These are phyloP conservation scores for Mythimna pallens DNA, from an alignment of 2,888 invertebrate genomes.

Conservation along the genomic window DNA sequence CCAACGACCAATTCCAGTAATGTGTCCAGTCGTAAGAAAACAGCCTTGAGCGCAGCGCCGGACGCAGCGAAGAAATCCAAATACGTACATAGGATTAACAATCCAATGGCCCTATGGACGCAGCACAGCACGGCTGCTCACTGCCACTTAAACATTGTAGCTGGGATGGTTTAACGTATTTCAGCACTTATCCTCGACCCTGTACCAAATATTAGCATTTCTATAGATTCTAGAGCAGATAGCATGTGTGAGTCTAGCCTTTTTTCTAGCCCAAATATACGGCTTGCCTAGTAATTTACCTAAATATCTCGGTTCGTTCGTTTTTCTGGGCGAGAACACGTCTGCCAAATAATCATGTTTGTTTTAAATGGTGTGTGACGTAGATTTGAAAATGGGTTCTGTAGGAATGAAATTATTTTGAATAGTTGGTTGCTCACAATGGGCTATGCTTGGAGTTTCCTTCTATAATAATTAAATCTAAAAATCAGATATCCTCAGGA, in stretches of 20 bases:
- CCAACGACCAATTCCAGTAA: too few species aligned
- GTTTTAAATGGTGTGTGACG: constrained; percentile 26
- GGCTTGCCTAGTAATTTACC: constrained; percentile 67
- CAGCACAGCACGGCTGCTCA: too few species aligned
- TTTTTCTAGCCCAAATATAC: constrained; percentile 54
- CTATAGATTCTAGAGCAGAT: constrained; percentile 21
- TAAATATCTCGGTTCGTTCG: constrained; percentile 69
- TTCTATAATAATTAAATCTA: too few species aligned
- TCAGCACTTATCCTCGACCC: constrained; percentile 4
- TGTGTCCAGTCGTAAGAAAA: too few species aligned
- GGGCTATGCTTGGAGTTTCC: too few species aligned
- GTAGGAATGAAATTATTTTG: constrained; percentile 7
- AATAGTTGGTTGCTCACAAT: background rate
- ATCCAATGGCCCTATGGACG: too few species aligned
- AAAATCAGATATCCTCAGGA: too few species aligned
- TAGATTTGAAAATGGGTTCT: constrained; percentile 29
- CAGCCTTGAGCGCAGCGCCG: too few species aligned
- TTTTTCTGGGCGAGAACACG: constrained; percentile 42
- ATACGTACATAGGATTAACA: too few species aligned
- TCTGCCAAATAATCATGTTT: constrained; percentile 68
- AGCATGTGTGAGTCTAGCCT: constrained; percentile 25
- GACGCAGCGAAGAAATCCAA: too few species aligned
- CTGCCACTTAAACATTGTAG: too few species aligned
- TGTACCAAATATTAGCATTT: constrained; percentile 14
- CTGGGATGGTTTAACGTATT: too few species aligned